Evolutionary conservation across 2,113 vertebrate genomes (phyloP), one percentile per base, ranked within the genome.

Genomic region (Mesembrinibis cayennensis): DNA sequence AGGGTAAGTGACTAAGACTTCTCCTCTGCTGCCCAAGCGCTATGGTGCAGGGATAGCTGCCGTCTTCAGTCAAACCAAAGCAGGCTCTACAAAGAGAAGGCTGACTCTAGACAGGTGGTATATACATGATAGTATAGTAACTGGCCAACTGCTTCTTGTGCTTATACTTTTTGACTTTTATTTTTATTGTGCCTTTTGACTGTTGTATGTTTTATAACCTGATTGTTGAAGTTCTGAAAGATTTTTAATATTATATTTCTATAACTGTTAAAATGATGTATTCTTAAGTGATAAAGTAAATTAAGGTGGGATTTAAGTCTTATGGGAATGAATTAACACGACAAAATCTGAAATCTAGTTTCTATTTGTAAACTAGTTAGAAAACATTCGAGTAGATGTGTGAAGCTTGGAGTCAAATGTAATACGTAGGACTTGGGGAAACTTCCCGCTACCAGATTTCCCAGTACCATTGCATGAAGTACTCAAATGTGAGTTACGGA

Each of bases 1-100:
- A 99, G 98, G 98, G 98, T 99, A 99, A 98, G 98, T 99, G 98
- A 98, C 98, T 99, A 98, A 99, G 98, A 98, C 98, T 98, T 98
- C 98, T 98, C 98, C 98, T 98, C 98, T 98, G 97, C 98, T 98
- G 98, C 98, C 98, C 98, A 97, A 98, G 98, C 96, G 97, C 98
- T 98, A 98, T 98, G 98, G 98, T 99, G 98, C 98, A 98, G 98
- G 98, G 98, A 98, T 98, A 98, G 98, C 98, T 98, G 98, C 98
- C 98, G 97, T 98, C 98, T 98, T 98, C 98, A 98, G 98, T 98
- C 98, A 98, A 98, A 97, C 98, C 98, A 97, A 98, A 98, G 98
- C 98, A 98, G 98, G 98, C 98, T 98, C 98, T 98, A 94, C 98
- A 90, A 95, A 98, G 98, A 98, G 98, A 98, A 98, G 98, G 98